phyloP scores from a whole-genome alignment of 2,797 vertebrate species.

The Geotrypetes seraphini region DNA sequence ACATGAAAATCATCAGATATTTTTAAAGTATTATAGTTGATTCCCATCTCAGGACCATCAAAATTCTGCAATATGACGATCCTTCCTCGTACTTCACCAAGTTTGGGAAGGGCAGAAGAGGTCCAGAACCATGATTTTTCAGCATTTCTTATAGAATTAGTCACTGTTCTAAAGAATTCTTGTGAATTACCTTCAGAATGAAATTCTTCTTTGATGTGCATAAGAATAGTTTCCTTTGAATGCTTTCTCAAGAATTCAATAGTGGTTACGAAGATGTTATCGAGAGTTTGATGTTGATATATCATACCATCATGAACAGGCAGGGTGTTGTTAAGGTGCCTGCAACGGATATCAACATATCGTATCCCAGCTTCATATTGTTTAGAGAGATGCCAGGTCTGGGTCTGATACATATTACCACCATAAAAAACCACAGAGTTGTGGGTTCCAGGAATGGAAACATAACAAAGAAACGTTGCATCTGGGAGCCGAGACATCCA shows the following conservation, averaged over 20 bases:
- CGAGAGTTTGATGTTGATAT: constrained; percentile 67
- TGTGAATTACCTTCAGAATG: constrained; percentile 43
- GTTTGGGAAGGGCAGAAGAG: constrained; percentile 52
- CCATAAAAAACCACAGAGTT: constrained; percentile 73
- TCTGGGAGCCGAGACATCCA: constrained; percentile 70
- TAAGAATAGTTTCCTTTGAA: constrained; percentile 64
- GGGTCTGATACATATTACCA: constrained; percentile 56
- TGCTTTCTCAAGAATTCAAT: constrained; percentile 52
- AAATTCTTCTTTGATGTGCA: constrained; percentile 69
- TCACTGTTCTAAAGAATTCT: constrained; percentile 52
- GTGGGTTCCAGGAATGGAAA: constrained; percentile 77
- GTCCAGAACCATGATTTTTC: constrained; percentile 52
- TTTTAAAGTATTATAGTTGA: too few species aligned
- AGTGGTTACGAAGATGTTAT: constrained; percentile 56
- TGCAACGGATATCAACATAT: constrained; percentile 70
- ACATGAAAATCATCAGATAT: too few species aligned
- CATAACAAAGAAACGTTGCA: constrained; percentile 47
- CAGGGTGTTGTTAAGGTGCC: constrained; percentile 51
- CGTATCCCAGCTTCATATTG: constrained; percentile 65
- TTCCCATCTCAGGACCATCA: too few species aligned
- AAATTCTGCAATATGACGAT: constrained; percentile 69
- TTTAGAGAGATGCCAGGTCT: constrained; percentile 60
- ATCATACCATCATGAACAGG: constrained; percentile 69
- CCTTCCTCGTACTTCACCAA: constrained; percentile 66
- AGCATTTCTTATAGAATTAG: constrained; percentile 53